Conservation (phyloP, 2,888 invertebrate genomes). For the Achlya flavicornis region DNA sequence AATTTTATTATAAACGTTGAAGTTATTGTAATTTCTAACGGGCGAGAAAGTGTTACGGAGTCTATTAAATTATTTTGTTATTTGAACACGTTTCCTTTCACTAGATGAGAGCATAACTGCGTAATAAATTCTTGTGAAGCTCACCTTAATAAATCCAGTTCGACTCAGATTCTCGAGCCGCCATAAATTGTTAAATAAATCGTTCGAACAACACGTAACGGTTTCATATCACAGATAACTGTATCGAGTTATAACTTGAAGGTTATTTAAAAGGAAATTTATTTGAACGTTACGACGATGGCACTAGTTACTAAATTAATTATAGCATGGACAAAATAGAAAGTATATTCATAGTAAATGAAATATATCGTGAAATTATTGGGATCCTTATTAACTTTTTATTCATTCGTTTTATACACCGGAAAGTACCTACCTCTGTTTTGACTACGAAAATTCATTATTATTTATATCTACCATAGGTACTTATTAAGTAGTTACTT, state of each 20-base stretch:
- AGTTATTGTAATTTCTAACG: constrained; percentile 11
- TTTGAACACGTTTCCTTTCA: constrained; percentile 55
- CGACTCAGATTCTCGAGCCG: constrained; percentile 71
- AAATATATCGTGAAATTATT: no score
- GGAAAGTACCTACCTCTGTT: no score
- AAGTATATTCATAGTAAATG: no score
- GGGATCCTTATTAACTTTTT: no score
- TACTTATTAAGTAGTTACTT: not conserved
- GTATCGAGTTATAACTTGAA: constrained; percentile 54
- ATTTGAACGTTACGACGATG: constrained; percentile 12
- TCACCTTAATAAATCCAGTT: constrained; percentile 76
- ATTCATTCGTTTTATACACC: no score
- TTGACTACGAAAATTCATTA: no score
- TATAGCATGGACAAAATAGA: no score
- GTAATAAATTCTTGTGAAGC: constrained; percentile 70
- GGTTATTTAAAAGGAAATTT: constrained; percentile 27
- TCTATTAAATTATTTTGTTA: constrained; percentile 46
- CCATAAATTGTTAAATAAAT: constrained; percentile 79
- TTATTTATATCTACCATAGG: no score
- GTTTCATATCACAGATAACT: constrained; percentile 45
- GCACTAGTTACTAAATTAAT: no score
- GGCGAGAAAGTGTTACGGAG: constrained; percentile 37
- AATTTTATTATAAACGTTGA: no score
- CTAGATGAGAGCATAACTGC: constrained; percentile 51
- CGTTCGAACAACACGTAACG: constrained; percentile 62